These are phyloP conservation scores for Smutsia gigantea DNA, from an alignment of 2,797 vertebrate species.

Conservation along the genomic window DNA sequence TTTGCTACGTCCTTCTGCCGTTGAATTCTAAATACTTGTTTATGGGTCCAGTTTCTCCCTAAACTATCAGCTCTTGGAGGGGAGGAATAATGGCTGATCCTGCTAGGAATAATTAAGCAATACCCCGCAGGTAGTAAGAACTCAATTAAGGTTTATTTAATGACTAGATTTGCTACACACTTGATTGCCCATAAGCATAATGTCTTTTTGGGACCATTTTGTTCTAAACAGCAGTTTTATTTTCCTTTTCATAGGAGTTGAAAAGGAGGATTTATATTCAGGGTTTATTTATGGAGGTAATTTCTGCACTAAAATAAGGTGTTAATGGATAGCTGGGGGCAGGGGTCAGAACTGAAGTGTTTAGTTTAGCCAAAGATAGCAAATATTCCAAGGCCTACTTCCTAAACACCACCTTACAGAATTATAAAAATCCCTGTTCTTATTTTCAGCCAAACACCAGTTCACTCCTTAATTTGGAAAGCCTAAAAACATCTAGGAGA, in stretches of 20 bases:
- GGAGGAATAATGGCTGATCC: background rate
- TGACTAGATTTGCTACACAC: background rate
- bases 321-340: background rate
- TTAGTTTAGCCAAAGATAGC: conserved; percentile 1
- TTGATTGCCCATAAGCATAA: background rate
- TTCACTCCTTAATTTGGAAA: conserved; percentile 48
- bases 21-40: conserved; percentile 35
- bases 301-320: conserved; percentile 30
- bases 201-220: background rate
- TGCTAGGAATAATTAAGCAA: conserved; percentile 3
- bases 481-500: background rate
- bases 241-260: background rate
- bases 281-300: conserved; percentile 12
- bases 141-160: background rate
- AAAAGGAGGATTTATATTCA: conserved; percentile 47
- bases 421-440: background rate
- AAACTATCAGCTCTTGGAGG: background rate
- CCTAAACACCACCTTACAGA: background rate
- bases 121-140: background rate
- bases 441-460: background rate
- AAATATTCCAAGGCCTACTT: background rate
- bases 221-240: background rate
- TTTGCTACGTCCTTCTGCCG: background rate
- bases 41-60: background rate
- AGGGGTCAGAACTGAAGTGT: background rate